phyloP scores from a whole-genome alignment of 2,797 vertebrate species.

The Cichlasoma orientale region DNA sequence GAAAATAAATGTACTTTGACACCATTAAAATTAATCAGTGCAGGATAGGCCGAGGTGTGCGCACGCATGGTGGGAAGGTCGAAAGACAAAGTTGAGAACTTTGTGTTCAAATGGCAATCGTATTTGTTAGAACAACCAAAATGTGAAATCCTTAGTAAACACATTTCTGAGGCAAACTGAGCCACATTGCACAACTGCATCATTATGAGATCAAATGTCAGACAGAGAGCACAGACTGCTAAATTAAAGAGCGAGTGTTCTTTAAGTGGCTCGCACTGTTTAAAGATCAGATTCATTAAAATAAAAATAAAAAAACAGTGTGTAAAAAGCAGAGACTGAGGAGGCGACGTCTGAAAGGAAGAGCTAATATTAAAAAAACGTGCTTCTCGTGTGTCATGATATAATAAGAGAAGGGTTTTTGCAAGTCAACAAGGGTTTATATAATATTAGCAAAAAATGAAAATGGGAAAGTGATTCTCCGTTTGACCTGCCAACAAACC shows the following conservation, averaged over 20 bases:
- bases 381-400: background rate
- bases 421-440: background rate
- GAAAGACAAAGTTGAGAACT: background rate
- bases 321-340: background rate
- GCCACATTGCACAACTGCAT: background rate
- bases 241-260: background rate
- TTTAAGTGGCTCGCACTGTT: background rate
- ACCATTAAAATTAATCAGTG: background rate
- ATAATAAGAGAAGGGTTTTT: background rate
- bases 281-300: background rate
- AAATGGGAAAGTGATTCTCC: background rate
- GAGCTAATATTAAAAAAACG: background rate
- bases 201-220: background rate
- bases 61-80: background rate
- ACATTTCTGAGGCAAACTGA: background rate
- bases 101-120: background rate
- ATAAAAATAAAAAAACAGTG: background rate
- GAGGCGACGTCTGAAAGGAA: rapidly evolving
- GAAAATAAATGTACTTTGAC: background rate
- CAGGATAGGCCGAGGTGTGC: background rate
- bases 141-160: background rate
- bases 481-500: background rate
- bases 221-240: background rate
- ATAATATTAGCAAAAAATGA: background rate
- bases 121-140: background rate